phyloP scores from a whole-genome alignment of 2,797 vertebrate genomes.

The Halcyon smyrnensis region DNA sequence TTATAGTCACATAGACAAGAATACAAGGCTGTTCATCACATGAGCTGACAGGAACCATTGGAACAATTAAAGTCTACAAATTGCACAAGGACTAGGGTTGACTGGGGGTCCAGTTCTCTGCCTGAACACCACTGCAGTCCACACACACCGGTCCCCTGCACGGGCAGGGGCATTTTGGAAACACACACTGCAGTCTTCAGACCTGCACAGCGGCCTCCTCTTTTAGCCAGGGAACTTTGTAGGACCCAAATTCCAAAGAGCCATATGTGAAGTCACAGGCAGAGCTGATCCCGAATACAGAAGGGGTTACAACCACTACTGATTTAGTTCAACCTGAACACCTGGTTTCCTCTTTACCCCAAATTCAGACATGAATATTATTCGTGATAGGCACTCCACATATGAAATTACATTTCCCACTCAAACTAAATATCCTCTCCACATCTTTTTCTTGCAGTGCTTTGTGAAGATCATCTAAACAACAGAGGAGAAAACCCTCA shows the following conservation, averaged over 20 bases:
- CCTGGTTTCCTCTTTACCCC: neutral
- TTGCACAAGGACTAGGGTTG: neutral
- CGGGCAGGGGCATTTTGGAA: neutral
- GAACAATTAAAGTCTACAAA: neutral
- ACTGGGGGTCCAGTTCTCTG: rapidly evolving
- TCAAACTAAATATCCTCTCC: neutral
- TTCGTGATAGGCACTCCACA: neutral
- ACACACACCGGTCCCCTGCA: neutral
- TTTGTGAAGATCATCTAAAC: neutral
- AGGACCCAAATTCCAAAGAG: neutral
- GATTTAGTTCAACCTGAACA: neutral
- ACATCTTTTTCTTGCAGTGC: neutral
- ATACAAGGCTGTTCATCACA: neutral
- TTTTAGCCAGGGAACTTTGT: neutral
- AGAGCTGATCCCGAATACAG: neutral
- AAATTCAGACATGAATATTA: neutral
- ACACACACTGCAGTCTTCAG: neutral
- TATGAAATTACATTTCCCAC: neutral
- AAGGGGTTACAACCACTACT: neutral
- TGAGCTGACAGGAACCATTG: neutral
- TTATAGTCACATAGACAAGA: neutral
- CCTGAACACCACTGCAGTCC: neutral
- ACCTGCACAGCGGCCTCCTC: neutral
- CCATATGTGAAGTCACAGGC: rapidly evolving
- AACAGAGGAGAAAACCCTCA: neutral